These are phyloP conservation scores for Leptinotarsa texana DNA, from an alignment of 1,140 invertebrate genomes.

Conservation along the genomic window DNA sequence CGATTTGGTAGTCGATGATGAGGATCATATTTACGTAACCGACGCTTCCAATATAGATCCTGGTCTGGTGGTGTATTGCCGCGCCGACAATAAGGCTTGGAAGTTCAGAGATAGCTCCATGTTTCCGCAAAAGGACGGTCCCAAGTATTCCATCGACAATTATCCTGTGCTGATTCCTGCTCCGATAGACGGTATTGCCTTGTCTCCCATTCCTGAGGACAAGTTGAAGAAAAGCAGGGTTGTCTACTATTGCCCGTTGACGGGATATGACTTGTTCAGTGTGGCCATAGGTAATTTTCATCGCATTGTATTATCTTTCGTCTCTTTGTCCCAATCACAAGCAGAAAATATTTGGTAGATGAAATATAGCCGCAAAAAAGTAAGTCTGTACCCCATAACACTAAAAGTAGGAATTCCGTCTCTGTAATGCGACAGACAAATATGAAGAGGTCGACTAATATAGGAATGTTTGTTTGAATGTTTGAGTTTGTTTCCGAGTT, in stretches of 20 bases:
- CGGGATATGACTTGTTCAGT: neutral
- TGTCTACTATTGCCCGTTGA: neutral
- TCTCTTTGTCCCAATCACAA: too few species aligned
- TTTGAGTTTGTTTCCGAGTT: too few species aligned
- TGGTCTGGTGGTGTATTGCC: constrained; percentile 70
- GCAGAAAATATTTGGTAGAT: too few species aligned
- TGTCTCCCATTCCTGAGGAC: constrained; percentile 60
- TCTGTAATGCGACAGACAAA: too few species aligned
- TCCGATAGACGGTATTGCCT: constrained; percentile 68
- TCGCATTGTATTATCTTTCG: too few species aligned
- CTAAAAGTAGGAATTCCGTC: too few species aligned
- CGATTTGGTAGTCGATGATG: constrained; percentile 66
- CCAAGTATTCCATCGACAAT: constrained; percentile 57
- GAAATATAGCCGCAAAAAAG: too few species aligned
- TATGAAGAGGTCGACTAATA: too few species aligned
- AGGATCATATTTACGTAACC: constrained; percentile 65
- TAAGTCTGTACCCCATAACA: too few species aligned
- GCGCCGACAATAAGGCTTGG: constrained; percentile 66
- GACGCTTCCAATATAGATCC: constrained; percentile 68
- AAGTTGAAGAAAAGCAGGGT: neutral
- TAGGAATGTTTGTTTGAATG: too few species aligned
- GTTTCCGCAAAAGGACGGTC: constrained; percentile 61
- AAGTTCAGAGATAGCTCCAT: constrained; percentile 69
- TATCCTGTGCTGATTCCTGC: constrained; percentile 59
- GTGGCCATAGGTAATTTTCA: neutral